phyloP scores from a whole-genome alignment of 2,113 vertebrate genomes.

The Planiliza haematocheilus region DNA sequence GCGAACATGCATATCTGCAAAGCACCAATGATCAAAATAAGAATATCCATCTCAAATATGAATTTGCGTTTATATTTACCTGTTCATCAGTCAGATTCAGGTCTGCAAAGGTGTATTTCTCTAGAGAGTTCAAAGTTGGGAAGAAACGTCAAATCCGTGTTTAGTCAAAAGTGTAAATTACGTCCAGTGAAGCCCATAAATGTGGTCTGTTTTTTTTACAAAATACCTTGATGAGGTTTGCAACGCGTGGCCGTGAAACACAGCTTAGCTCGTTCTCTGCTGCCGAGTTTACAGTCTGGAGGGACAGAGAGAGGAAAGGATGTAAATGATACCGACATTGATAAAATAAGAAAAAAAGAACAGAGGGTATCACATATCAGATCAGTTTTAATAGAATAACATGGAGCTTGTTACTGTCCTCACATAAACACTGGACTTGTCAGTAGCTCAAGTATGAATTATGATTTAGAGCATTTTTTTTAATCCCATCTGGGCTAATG shows the following conservation, averaged over 20 bases:
- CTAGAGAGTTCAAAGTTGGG: constrained; percentile 63
- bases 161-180: not conserved
- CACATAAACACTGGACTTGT: too few relatives aligned
- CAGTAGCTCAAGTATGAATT: too few relatives aligned
- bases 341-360: not conserved
- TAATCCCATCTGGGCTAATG: too few relatives aligned
- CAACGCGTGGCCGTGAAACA: constrained; percentile 93
- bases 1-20: too few relatives aligned
- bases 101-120: constrained; percentile 93
- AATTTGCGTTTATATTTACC: constrained; percentile 77
- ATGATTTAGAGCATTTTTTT: too few relatives aligned
- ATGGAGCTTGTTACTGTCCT: too few relatives aligned
- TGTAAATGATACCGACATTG: not conserved
- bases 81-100: constrained; percentile 94
- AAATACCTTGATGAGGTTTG: constrained; percentile 86
- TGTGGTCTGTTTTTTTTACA: not conserved
- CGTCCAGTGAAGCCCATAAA: not conserved
- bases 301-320: not conserved
- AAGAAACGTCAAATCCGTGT: constrained; percentile 6
- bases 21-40: too few relatives aligned
- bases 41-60: too few relatives aligned
- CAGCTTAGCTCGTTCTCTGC: constrained; percentile 92
- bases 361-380: not conserved
- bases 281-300: constrained; percentile 91
- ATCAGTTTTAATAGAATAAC: not conserved